Percentiles rank a stretch among this genome's conserved stretches.
Conservation (phyloP, 2,113 vertebrate genomes). For the Saccopteryx bilineata region DNA sequence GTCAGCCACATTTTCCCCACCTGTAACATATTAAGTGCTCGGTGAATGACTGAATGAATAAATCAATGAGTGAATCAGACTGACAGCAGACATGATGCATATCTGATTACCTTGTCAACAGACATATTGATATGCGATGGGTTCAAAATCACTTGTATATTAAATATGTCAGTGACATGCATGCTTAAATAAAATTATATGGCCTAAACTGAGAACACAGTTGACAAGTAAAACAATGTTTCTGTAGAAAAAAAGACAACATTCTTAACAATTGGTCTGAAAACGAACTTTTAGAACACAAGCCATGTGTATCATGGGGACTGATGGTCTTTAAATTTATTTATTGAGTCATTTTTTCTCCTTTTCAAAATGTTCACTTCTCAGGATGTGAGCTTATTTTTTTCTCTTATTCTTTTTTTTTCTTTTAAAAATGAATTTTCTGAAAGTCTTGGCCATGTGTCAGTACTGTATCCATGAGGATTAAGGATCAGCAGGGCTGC, state of each 20-base stretch:
- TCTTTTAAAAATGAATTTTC: conserved; percentile 67
- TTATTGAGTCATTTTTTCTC: conserved; percentile 42
- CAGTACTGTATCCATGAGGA: conserved; percentile 68
- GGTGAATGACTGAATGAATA: not conserved
- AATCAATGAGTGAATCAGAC: not conserved
- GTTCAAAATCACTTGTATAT: not conserved
- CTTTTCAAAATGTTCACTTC: conserved; percentile 17
- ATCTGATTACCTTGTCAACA: not conserved
- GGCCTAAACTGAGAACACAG: not conserved
- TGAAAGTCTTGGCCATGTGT: conserved; percentile 53
- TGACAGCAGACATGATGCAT: not conserved
- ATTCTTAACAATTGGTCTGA: not conserved
- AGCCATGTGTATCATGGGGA: not conserved
- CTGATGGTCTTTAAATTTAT: conserved; percentile 17
- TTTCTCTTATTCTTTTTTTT: conserved; percentile 69
- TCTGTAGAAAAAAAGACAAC: not conserved
- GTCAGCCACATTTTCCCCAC: not conserved
- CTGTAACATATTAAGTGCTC: not conserved
- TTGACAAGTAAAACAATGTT: conserved; percentile 5
- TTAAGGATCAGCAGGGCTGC: conserved; percentile 63
- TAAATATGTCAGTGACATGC: not conserved
- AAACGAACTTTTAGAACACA: conserved; percentile 49
- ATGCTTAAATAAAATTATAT: not conserved
- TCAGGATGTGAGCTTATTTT: conserved; percentile 64
- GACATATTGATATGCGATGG: not conserved